Conservation (phyloP, 2,113 vertebrate genomes). For the Aldabrachelys gigantea region DNA sequence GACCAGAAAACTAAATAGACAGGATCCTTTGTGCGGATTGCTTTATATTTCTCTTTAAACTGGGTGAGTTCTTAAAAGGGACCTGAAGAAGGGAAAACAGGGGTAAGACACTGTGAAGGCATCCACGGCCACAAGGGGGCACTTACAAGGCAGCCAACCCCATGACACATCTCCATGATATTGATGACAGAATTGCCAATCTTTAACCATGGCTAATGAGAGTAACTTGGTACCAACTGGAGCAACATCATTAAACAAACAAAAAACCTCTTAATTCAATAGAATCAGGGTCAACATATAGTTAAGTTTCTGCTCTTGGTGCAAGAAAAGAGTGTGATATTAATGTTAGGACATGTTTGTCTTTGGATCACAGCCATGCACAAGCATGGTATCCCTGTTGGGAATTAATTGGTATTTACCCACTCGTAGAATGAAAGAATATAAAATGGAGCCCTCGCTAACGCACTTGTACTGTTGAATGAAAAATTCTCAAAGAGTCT, state of each 20-base stretch:
- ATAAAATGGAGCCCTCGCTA: not conserved
- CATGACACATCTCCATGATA: too few relatives aligned
- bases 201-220: too few relatives aligned
- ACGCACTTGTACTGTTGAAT: not conserved
- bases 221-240: not conserved
- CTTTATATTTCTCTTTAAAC: too few relatives aligned
- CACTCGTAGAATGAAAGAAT: not conserved
- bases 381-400: rapidly evolving
- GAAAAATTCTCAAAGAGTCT: not conserved
- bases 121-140: too few relatives aligned
- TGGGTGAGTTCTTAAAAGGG: too few relatives aligned
- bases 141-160: too few relatives aligned
- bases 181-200: too few relatives aligned
- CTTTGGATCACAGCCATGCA: not conserved
- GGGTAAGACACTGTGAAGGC: too few relatives aligned
- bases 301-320: not conserved
- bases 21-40: too few relatives aligned
- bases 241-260: not conserved
- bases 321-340: too few relatives aligned
- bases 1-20: too few relatives aligned
- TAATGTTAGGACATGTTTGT: not conserved
- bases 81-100: too few relatives aligned
- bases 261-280: not conserved
- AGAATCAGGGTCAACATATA: not conserved
- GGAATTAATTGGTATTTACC: not conserved